Evolutionary conservation across 2,113 vertebrate genomes (phyloP).

Genomic region (Ploceus nigricollis): DNA sequence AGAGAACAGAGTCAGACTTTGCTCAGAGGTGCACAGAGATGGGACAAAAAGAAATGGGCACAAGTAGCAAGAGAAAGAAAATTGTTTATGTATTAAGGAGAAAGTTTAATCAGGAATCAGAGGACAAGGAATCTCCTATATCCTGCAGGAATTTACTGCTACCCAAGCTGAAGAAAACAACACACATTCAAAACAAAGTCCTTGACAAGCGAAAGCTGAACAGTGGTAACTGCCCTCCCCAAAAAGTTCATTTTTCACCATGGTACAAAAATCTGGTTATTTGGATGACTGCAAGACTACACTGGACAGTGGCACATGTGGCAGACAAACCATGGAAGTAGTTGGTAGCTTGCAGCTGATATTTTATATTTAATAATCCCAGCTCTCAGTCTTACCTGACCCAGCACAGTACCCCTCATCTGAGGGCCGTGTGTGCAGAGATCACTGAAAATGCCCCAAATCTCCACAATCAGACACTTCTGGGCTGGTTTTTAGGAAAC

Average conservation of each 20-base stretch:
- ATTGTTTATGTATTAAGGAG: background rate
- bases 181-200: background rate
- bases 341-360: background rate
- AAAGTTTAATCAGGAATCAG: background rate
- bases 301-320: background rate
- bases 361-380: background rate
- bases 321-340: background rate
- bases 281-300: background rate
- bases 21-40: fast-evolving
- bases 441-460: background rate
- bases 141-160: background rate
- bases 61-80: background rate
- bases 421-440: background rate
- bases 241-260: background rate
- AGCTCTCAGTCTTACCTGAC: background rate
- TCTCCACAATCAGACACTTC: background rate
- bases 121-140: background rate
- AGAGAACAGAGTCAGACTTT: background rate
- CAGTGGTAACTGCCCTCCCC: background rate
- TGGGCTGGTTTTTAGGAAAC: background rate
- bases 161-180: background rate
- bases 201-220: background rate
- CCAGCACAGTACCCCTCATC: background rate
- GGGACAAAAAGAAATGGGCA: background rate
- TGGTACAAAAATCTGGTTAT: background rate